phyloP scores from a whole-genome alignment of 2,797 vertebrate species.

The Caiman crocodilus region DNA sequence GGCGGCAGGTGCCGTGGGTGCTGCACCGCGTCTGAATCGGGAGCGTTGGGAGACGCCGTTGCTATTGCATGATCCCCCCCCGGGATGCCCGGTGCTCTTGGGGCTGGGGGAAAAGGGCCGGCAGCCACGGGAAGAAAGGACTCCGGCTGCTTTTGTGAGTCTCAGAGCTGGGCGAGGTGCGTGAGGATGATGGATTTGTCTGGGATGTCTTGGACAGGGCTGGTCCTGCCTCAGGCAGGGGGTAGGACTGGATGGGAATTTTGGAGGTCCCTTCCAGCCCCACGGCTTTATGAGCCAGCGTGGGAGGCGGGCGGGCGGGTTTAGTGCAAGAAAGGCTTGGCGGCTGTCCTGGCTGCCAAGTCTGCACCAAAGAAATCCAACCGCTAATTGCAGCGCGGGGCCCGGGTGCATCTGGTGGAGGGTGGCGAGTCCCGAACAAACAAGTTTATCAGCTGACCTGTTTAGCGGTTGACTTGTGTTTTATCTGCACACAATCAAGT shows the following conservation, averaged over 20 bases:
- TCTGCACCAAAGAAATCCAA: slow-evolving; percentile 42
- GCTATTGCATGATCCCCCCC: not conserved
- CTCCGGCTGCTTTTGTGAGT: not conserved
- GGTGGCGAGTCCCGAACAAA: slow-evolving; percentile 86
- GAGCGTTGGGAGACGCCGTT: not conserved
- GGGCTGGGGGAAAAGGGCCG: slow-evolving; percentile 12
- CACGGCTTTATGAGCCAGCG: no score
- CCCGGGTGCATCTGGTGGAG: slow-evolving; percentile 70
- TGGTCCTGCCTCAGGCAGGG: no score
- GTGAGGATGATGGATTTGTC: not conserved
- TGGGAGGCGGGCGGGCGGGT: no score
- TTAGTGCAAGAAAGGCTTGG: not conserved
- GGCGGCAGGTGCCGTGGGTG: not conserved
- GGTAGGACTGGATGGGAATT: no score
- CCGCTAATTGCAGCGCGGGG: slow-evolving; percentile 71
- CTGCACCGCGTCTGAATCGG: not conserved
- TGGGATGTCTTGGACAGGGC: no score
- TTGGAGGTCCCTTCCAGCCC: no score
- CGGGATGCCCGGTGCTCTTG: not conserved
- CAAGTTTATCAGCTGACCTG: slow-evolving; percentile 92
- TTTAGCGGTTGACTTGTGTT: slow-evolving; percentile 90
- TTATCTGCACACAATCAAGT: slow-evolving; percentile 89
- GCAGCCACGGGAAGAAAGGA: not conserved
- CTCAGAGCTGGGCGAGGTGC: slow-evolving; percentile 28
- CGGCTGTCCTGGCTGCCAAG: not conserved